These are phyloP conservation scores for Osmerus eperlanus DNA, from an alignment of 2,113 vertebrate genomes.

Conservation along the genomic window DNA sequence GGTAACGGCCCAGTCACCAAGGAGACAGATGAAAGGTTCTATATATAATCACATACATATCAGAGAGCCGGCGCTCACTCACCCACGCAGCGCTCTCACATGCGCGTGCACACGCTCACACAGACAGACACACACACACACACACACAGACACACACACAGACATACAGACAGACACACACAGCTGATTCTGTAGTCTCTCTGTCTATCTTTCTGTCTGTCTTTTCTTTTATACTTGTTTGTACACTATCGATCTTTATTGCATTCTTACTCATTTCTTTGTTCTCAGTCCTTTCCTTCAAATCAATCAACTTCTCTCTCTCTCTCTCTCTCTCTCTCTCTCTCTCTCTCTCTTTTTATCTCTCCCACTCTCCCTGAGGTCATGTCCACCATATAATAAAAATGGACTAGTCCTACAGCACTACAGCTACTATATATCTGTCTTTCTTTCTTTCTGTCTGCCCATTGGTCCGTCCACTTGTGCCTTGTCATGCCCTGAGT, in stretches of 20 bases:
- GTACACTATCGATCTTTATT: neutral
- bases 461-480: neutral
- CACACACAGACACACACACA: constrained; percentile 27
- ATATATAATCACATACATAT: constrained; percentile 57
- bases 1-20: constrained; percentile 53
- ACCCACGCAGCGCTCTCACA: constrained; percentile 2
- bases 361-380: neutral
- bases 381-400: no score
- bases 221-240: neutral
- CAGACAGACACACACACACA: no score
- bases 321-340: constrained; percentile 4
- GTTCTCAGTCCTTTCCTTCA: neutral
- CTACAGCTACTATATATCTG: no score
- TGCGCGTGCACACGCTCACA: constrained; percentile 33
- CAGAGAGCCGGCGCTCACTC: constrained; percentile 34
- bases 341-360: no score
- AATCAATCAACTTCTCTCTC: neutral
- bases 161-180: neutral
- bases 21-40: constrained; percentile 66
- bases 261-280: neutral
- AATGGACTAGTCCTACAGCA: no score
- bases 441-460: no score
- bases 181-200: neutral
- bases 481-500: constrained; percentile 1
- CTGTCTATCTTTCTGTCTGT: neutral